These are phyloP conservation scores for Argentina silus DNA, from an alignment of 2,797 vertebrate species.

Conservation along the genomic window DNA sequence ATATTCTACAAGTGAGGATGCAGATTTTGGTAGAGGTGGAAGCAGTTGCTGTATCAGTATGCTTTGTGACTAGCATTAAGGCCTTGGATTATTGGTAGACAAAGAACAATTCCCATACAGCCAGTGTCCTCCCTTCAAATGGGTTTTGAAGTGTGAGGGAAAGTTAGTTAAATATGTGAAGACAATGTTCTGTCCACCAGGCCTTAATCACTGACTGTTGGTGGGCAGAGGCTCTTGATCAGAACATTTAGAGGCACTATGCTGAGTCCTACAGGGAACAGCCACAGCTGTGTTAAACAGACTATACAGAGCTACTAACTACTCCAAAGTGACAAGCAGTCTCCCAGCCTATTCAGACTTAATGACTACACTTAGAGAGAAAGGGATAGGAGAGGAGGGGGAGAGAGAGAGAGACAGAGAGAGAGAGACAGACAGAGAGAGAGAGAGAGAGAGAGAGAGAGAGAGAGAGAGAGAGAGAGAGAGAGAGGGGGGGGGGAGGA, in stretches of 20 bases:
- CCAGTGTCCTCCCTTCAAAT: not conserved
- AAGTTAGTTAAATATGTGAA: not conserved
- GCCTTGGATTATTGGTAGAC: not conserved
- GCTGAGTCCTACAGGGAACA: not conserved
- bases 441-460: too few species aligned
- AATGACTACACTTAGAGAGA: constrained; percentile 17
- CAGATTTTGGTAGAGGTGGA: not conserved
- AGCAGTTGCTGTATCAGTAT: not conserved
- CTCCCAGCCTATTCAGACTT: constrained; percentile 11
- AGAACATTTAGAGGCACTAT: not conserved
- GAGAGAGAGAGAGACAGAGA: not conserved
- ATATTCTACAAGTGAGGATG: not conserved
- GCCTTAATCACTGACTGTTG: not conserved
- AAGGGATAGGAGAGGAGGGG: not conserved
- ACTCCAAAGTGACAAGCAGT: constrained; percentile 5
- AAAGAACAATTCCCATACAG: not conserved
- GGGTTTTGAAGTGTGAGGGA: not conserved
- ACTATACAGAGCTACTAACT: constrained; percentile 5
- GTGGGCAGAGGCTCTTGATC: not conserved
- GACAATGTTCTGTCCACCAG: not conserved
- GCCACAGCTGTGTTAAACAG: not conserved
- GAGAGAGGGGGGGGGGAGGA: too few species aligned
- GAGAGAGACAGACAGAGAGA: not conserved
- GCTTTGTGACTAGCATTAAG: not conserved
- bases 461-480: not conserved